phyloP scores from a whole-genome alignment of 2,113 vertebrate species.

The Albula goreensis region DNA sequence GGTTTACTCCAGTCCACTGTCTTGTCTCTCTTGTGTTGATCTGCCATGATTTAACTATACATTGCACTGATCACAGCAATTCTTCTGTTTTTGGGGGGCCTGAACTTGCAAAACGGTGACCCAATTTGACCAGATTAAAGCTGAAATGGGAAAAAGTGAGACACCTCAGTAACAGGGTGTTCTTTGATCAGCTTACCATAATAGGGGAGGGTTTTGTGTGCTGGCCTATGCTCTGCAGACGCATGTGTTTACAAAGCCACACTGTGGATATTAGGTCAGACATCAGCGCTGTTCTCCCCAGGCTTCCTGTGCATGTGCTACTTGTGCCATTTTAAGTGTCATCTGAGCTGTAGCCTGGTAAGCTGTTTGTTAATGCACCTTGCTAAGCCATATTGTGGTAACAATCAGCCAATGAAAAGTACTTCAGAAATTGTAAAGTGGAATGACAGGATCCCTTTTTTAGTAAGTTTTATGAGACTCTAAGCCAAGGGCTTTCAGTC shows the following conservation, averaged over 20 bases:
- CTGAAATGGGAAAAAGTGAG: neutral
- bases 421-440: too few relatives aligned
- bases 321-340: neutral
- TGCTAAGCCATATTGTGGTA: too few relatives aligned
- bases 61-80: neutral
- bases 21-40: neutral
- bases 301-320: neutral
- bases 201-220: neutral
- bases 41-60: neutral
- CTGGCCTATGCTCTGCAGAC: neutral
- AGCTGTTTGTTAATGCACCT: neutral
- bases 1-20: neutral
- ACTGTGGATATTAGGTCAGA: too few relatives aligned
- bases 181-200: neutral
- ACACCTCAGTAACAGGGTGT: neutral
- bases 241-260: too few relatives aligned
- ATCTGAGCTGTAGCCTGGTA: neutral
- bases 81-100: neutral
- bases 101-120: neutral
- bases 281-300: too few relatives aligned
- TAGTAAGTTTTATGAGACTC: too few relatives aligned
- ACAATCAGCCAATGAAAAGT: too few relatives aligned
- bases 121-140: neutral
- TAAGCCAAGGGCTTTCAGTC: too few relatives aligned
- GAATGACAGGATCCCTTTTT: too few relatives aligned